Evolutionary conservation across 1,140 invertebrate genomes (phyloP).

Genomic region (Onthophagus taurus): DNA sequence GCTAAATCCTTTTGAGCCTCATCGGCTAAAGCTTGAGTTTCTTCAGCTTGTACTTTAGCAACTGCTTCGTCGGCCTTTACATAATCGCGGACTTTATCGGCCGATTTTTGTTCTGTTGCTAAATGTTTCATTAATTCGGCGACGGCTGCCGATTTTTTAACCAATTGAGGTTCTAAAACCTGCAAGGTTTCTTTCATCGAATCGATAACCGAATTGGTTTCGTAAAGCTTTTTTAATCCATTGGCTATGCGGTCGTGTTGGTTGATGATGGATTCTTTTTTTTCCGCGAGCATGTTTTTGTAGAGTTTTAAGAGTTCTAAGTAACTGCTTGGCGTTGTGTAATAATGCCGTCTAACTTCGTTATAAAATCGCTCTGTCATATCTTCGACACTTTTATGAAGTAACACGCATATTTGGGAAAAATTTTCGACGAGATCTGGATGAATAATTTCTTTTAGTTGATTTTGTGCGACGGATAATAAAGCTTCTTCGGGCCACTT

Average conservation of each 20-base stretch:
- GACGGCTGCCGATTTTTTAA: constrained; percentile 73
- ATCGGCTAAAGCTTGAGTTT: constrained; percentile 71
- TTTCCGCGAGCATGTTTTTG: constrained; percentile 50
- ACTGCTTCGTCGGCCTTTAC: constrained; percentile 69
- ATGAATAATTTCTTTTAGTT: constrained; percentile 38
- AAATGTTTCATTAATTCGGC: constrained; percentile 65
- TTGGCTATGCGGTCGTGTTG: constrained; percentile 65
- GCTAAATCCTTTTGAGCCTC: constrained; percentile 80
- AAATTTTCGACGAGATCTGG: background rate
- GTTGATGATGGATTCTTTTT: constrained; percentile 55
- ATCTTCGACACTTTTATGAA: constrained; percentile 58
- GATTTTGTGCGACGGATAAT: constrained; percentile 62
- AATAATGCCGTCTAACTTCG: constrained; percentile 77
- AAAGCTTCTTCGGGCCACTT: constrained; percentile 85
- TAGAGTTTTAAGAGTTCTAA: constrained; percentile 79
- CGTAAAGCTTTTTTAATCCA: constrained; percentile 73
- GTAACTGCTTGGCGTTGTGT: constrained; percentile 84
- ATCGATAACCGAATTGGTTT: constrained; percentile 74
- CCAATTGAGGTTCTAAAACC: constrained; percentile 74
- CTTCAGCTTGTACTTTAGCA: constrained; percentile 75
- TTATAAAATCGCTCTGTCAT: constrained; percentile 64
- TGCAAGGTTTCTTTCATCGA: constrained; percentile 82
- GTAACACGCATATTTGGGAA: constrained; percentile 13
- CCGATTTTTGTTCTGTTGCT: constrained; percentile 70
- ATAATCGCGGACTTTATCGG: constrained; percentile 66